These are phyloP conservation scores for Xanthostigma xanthostigma DNA, from an alignment of 2,888 invertebrate species.

Conservation along the genomic window DNA sequence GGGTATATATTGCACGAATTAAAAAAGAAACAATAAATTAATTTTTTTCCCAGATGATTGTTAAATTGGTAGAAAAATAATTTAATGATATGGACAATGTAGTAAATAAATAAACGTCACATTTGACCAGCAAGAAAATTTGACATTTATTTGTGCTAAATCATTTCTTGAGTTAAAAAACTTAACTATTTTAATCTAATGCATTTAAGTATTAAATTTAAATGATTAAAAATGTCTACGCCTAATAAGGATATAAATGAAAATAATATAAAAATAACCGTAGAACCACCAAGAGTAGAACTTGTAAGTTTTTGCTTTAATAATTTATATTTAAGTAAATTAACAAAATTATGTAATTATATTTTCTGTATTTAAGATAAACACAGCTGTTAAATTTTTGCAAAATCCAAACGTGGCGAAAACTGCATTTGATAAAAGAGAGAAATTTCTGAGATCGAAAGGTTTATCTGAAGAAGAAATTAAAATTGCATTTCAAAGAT, in stretches of 20 bases:
- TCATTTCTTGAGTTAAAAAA: not conserved
- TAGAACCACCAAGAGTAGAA: constrained; percentile 12
- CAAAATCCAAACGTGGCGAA: constrained; percentile 70
- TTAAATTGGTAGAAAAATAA: no score
- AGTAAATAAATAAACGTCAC: no score
- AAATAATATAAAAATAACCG: not conserved
- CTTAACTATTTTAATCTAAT: not conserved
- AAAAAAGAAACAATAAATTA: no score
- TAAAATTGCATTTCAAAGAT: constrained; percentile 54
- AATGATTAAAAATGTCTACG: not conserved
- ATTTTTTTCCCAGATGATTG: no score
- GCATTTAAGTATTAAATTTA: not conserved
- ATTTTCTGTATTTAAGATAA: constrained; percentile 40
- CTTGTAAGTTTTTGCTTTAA: constrained; percentile 11
- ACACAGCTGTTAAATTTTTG: constrained; percentile 73
- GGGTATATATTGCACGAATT: no score
- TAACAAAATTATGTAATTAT: not conserved
- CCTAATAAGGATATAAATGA: not conserved
- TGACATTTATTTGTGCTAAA: no score
- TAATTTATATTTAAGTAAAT: not conserved
- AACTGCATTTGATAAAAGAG: constrained; percentile 62
- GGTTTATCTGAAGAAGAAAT: constrained; percentile 65
- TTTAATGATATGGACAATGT: no score
- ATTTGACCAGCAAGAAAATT: no score
- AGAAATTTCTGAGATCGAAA: constrained; percentile 61